These are phyloP conservation scores for Meganola albula DNA, from an alignment of 2,888 invertebrate genomes.

Conservation along the genomic window DNA sequence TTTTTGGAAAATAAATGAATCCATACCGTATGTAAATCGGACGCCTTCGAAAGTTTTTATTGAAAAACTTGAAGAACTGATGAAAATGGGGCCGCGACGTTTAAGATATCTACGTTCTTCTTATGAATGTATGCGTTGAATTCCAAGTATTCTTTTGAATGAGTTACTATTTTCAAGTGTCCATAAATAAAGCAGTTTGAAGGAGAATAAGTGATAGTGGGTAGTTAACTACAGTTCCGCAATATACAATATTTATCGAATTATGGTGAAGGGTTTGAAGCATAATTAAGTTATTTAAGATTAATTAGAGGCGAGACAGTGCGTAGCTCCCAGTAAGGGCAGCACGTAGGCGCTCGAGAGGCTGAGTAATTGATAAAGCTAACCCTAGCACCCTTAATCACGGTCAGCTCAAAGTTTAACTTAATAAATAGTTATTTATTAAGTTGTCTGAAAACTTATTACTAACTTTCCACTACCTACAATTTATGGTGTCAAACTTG, in stretches of 20 bases:
- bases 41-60: conserved; percentile 73
- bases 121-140: conserved; percentile 56
- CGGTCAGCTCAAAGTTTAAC: conserved; percentile 47
- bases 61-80: conserved; percentile 75
- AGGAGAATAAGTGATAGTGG: conserved; percentile 6
- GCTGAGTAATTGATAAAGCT: conserved; percentile 66
- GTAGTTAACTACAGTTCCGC: conserved; percentile 8
- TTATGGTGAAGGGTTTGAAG: conserved; percentile 34
- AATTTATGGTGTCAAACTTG: no score
- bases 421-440: conserved; percentile 49
- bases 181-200: conserved; percentile 4
- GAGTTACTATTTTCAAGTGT: conserved; percentile 28
- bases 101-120: conserved; percentile 60
- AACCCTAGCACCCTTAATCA: conserved; percentile 55
- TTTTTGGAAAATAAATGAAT: conserved; percentile 72
- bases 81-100: conserved; percentile 69
- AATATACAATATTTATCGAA: conserved; percentile 29
- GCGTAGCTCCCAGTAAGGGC: conserved; percentile 32
- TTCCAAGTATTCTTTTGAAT: conserved; percentile 42
- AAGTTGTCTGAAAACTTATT: conserved; percentile 45
- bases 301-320: conserved; percentile 49
- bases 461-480: conserved; percentile 21
- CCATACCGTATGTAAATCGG: conserved; percentile 75
- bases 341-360: conserved; percentile 38
- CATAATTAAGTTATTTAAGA: conserved; percentile 63